Percentiles rank a stretch among this genome's conserved stretches.
Evolutionary conservation across 2,888 invertebrate genomes (phyloP).

Genomic region (Pollenia griseotomentosa): DNA sequence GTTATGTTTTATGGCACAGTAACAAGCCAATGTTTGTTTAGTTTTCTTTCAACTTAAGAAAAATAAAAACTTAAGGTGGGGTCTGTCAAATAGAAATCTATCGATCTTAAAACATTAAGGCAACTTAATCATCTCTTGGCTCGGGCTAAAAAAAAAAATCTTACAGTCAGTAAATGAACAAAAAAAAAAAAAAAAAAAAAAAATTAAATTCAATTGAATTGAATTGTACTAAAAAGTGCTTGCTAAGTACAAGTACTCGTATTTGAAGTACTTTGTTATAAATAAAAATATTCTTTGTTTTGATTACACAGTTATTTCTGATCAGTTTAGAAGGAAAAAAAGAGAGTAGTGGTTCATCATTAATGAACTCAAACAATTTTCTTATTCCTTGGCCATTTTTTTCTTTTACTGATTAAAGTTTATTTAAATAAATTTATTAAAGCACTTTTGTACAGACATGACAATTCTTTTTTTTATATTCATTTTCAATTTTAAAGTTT

Average conservation of each 20-base stretch:
- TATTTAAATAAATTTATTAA: not conserved
- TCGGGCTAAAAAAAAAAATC: constrained; percentile 20
- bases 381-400: not conserved
- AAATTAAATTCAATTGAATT: not conserved
- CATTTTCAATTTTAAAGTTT: constrained; percentile 2
- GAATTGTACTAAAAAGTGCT: not conserved
- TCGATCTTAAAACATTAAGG: constrained; percentile 66
- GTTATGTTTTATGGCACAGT: constrained; percentile 61
- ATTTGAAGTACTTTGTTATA: not conserved
- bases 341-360: not conserved
- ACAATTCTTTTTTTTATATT: constrained; percentile 17
- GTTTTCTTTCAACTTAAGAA: constrained; percentile 31
- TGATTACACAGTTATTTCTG: not conserved
- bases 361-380: not conserved
- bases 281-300: constrained; percentile 6
- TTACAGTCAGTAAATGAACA: not conserved
- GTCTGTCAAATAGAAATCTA: constrained; percentile 69
- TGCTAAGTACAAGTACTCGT: not conserved
- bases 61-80: constrained; percentile 64
- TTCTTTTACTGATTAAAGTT: constrained; percentile 25
- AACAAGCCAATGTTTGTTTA: constrained; percentile 56
- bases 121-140: constrained; percentile 70
- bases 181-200: too few relatives aligned
- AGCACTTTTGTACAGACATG: not conserved
- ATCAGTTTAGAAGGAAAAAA: not conserved